Conservation (phyloP, 2,113 vertebrate genomes). For the Peucedramus taeniatus region DNA sequence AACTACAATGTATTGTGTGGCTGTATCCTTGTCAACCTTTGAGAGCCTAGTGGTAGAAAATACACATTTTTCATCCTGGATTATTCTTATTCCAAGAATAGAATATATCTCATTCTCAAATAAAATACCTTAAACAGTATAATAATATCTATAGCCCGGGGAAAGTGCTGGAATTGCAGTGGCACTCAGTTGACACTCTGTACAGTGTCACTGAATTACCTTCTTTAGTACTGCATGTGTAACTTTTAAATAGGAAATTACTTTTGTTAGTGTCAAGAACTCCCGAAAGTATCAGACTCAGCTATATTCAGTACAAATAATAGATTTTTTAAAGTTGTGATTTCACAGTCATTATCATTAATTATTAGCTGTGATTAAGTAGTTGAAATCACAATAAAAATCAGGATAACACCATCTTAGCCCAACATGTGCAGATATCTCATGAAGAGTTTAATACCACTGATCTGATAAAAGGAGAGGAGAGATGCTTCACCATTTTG, state of each 20-base stretch:
- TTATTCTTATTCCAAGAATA: background rate
- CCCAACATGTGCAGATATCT: background rate
- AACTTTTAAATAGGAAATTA: background rate
- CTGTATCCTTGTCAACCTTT: background rate
- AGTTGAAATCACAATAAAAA: background rate
- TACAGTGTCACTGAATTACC: background rate
- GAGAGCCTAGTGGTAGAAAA: background rate
- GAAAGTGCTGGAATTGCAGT: background rate
- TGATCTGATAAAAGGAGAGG: background rate
- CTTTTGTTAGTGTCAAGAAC: background rate
- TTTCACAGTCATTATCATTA: background rate
- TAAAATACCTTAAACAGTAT: background rate
- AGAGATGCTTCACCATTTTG: slow-evolving; percentile 15
- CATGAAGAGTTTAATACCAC: background rate
- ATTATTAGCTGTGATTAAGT: background rate
- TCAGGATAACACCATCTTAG: background rate
- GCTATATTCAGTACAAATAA: background rate
- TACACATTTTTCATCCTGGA: background rate
- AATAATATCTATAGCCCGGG: background rate
- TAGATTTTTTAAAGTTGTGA: background rate
- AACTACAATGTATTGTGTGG: background rate
- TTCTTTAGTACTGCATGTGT: background rate
- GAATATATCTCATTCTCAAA: background rate
- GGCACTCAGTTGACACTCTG: background rate
- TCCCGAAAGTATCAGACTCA: background rate